Evolutionary conservation across 2,797 vertebrate species (phyloP).

Genomic region (Sarcophilus harrisii): DNA sequence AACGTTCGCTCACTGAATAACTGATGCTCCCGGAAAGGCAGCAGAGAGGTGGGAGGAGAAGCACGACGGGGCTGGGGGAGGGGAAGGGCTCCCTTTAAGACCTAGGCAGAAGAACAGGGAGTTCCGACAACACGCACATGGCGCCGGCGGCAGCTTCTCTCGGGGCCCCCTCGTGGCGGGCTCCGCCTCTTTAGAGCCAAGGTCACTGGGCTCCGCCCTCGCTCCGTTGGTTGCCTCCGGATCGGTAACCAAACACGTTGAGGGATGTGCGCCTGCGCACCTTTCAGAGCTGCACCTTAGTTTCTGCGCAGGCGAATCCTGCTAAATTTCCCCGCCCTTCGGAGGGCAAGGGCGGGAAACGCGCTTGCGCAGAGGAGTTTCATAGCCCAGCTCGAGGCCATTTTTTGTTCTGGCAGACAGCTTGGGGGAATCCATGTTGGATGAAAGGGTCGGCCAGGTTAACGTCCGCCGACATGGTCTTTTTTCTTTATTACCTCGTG

Average conservation of each 20-base stretch:
- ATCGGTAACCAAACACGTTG: neutral
- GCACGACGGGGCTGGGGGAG: no score
- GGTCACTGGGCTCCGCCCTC: neutral
- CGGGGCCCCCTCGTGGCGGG: neutral
- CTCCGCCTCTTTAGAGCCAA: neutral
- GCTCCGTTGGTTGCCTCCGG: fast-evolving
- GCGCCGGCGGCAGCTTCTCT: fast-evolving
- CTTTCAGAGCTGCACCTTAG: neutral
- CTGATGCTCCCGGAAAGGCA: neutral
- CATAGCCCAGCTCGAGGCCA: neutral
- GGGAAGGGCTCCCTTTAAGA: no score
- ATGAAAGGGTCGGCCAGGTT: neutral
- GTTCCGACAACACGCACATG: neutral
- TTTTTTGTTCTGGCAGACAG: neutral
- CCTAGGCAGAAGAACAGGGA: neutral
- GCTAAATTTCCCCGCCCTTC: neutral
- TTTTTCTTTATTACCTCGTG: neutral
- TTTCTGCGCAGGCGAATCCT: neutral
- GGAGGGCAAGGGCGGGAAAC: neutral
- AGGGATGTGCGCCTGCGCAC: neutral
- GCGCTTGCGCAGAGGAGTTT: neutral
- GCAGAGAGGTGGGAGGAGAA: neutral
- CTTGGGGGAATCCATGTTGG: neutral
- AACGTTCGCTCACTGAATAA: neutral
- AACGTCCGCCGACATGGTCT: neutral